phyloP scores from a whole-genome alignment of 2,113 vertebrate genomes.

The Ranitomeya imitator region DNA sequence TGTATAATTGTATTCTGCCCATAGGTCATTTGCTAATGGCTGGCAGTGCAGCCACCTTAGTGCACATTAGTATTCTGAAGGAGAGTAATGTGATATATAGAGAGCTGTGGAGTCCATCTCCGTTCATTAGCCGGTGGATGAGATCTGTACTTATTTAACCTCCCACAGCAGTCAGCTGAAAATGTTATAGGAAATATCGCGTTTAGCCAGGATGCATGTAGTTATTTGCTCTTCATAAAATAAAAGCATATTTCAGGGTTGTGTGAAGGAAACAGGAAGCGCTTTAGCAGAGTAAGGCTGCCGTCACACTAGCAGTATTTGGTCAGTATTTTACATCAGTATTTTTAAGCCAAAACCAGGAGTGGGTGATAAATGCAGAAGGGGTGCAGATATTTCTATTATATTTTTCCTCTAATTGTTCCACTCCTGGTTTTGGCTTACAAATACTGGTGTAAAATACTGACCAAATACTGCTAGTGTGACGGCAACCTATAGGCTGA shows the following conservation, averaged over 20 bases:
- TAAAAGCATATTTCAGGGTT: background rate
- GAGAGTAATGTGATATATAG: background rate
- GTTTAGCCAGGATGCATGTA: background rate
- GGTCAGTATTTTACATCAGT: too few species aligned
- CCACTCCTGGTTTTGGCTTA: too few species aligned
- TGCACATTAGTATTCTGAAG: background rate
- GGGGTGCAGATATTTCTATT: too few species aligned
- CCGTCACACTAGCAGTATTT: too few species aligned
- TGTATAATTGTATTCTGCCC: background rate
- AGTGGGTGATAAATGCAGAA: too few species aligned
- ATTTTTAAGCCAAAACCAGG: too few species aligned
- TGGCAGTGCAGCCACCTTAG: background rate
- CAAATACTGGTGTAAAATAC: too few species aligned
- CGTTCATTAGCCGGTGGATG: background rate
- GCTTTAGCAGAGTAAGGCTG: background rate
- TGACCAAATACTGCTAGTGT: too few species aligned
- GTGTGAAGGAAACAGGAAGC: background rate
- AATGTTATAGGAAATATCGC: background rate
- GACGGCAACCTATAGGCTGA: background rate
- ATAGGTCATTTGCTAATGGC: background rate
- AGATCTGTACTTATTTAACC: background rate
- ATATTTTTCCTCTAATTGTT: too few species aligned
- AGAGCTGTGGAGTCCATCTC: background rate
- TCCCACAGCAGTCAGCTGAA: background rate
- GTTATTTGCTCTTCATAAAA: background rate